phyloP scores from a whole-genome alignment of 2,797 vertebrate species.

The Chelon auratus region DNA sequence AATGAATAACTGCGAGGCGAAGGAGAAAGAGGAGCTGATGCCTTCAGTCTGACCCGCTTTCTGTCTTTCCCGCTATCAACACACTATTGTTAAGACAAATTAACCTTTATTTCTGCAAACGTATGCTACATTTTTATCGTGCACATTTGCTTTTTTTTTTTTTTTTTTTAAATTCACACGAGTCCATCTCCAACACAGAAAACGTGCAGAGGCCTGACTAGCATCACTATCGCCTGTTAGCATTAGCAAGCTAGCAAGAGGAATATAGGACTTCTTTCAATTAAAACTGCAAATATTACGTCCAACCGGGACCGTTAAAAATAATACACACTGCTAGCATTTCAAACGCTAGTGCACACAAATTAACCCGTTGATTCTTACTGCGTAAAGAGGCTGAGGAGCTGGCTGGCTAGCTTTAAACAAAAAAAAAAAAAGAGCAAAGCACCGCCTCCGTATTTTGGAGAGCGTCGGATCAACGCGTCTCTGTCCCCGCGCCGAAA shows the following conservation, averaged over 20 bases:
- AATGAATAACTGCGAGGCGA: background rate
- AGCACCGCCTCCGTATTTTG: conserved; percentile 68
- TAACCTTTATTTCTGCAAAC: no score
- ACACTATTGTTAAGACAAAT: no score
- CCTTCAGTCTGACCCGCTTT: background rate
- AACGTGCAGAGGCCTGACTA: conserved; percentile 56
- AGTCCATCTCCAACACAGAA: background rate
- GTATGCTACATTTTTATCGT: no score
- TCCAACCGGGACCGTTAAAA: background rate
- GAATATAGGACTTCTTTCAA: background rate
- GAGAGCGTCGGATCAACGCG: conserved; percentile 30
- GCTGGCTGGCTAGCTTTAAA: background rate
- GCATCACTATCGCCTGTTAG: conserved; percentile 2
- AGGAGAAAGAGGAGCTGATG: background rate
- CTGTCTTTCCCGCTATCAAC: background rate
- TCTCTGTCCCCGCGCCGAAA: conserved; percentile 52
- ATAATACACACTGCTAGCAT: rapidly evolving
- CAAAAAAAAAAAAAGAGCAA: background rate
- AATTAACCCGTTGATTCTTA: rapidly evolving
- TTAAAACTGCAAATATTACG: background rate
- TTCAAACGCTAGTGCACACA: rapidly evolving
- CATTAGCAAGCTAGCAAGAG: conserved; percentile 42
- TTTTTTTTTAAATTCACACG: background rate
- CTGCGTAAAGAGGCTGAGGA: rapidly evolving
- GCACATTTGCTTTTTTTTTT: background rate